Conservation (phyloP, 2,888 invertebrate genomes). For the Schizaphis graminum region DNA sequence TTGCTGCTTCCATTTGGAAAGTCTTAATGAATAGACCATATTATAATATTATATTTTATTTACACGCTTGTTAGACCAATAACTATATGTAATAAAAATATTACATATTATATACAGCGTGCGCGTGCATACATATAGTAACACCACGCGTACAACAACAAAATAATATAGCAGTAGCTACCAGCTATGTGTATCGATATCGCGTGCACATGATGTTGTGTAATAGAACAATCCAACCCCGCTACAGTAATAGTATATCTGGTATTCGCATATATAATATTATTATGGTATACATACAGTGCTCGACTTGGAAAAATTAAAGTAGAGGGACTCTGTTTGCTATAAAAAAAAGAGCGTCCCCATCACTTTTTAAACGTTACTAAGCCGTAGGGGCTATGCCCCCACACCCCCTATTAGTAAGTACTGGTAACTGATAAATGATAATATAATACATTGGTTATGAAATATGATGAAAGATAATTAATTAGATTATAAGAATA, state of each 20-base stretch:
- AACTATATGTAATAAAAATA: background rate
- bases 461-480: no score
- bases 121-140: background rate
- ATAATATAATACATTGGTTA: no score
- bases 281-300: background rate
- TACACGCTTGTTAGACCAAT: background rate
- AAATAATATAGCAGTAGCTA: background rate
- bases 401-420: no score
- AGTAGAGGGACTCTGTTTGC: no score
- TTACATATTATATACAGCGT: background rate
- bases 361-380: no score
- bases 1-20: conserved; percentile 14
- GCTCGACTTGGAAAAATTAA: no score
- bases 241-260: background rate
- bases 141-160: background rate
- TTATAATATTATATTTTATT: background rate
- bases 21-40: conserved; percentile 17
- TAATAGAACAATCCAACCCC: conserved; percentile 18
- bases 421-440: no score
- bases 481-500: no score
- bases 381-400: no score
- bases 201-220: background rate
- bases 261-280: background rate
- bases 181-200: background rate
- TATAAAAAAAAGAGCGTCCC: no score